These are phyloP conservation scores for Antechinus flavipes DNA, from an alignment of 2,113 vertebrate species.

Conservation along the genomic window DNA sequence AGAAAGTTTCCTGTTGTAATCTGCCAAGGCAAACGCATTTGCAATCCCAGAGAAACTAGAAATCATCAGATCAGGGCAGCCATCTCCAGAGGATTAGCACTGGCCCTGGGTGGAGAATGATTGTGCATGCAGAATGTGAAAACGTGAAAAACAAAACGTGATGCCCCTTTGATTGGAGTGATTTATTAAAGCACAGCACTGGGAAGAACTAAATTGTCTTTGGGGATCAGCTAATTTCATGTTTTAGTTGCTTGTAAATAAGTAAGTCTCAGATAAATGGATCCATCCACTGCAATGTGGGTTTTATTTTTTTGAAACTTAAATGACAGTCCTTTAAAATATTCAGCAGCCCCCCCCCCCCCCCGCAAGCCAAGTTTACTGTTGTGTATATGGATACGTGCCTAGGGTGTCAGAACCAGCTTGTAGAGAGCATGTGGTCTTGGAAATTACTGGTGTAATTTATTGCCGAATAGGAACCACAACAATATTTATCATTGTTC, in stretches of 20 bases:
- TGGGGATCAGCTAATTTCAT: slow-evolving; percentile 75
- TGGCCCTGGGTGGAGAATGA: slow-evolving; percentile 69
- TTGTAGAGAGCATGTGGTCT: slow-evolving; percentile 50
- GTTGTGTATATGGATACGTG: slow-evolving; percentile 38
- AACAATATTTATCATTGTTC: slow-evolving; percentile 74
- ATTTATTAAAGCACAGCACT: slow-evolving; percentile 77
- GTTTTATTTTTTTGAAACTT: slow-evolving; percentile 76
- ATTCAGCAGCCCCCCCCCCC: slow-evolving; percentile 61
- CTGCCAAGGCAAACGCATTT: slow-evolving; percentile 72
- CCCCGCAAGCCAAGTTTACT: slow-evolving; percentile 45
- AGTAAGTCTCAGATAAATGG: slow-evolving; percentile 77
- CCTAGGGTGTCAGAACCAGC: slow-evolving; percentile 60
- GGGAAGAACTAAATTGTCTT: slow-evolving; percentile 73
- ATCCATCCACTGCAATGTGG: slow-evolving; percentile 60
- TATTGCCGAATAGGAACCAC: slow-evolving; percentile 70
- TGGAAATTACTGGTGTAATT: slow-evolving; percentile 78
- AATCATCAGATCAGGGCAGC: slow-evolving; percentile 73
- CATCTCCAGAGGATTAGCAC: slow-evolving; percentile 74
- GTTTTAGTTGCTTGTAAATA: slow-evolving; percentile 80
- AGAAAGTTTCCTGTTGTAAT: slow-evolving; percentile 59
- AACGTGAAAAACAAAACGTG: slow-evolving; percentile 80
- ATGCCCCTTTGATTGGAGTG: slow-evolving; percentile 71
- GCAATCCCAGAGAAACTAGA: slow-evolving; percentile 75
- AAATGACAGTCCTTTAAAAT: slow-evolving; percentile 73
- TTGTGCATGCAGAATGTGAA: slow-evolving; percentile 74